Evolutionary conservation across 2,888 invertebrate genomes (phyloP).

Genomic region (Drosophila birchii): DNA sequence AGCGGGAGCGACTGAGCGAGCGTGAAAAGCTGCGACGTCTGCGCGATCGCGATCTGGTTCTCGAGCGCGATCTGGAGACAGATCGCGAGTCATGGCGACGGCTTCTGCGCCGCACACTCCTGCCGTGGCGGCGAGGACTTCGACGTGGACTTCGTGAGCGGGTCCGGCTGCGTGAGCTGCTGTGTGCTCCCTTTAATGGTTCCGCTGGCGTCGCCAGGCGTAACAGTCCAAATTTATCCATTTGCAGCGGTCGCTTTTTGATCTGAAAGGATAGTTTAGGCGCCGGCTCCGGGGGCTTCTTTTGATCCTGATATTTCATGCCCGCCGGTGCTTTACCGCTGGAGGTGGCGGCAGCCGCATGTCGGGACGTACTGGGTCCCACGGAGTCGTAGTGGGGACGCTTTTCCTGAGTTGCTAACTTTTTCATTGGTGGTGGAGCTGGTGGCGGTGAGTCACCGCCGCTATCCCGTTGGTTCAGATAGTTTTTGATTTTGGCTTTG

Average conservation of each 20-base stretch:
- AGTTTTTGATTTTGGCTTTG: conserved; percentile 74
- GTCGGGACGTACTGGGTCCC: conserved; percentile 69
- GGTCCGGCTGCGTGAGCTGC: conserved; percentile 66
- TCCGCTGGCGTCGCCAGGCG: conserved; percentile 87
- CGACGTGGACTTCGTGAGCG: conserved; percentile 40
- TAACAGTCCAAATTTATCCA: conserved; percentile 91
- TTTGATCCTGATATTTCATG: conserved; percentile 39
- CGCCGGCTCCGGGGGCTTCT: conserved; percentile 29
- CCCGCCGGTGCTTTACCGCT: conserved; percentile 45
- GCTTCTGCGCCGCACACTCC: conserved; percentile 57
- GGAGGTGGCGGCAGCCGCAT: conserved; percentile 52
- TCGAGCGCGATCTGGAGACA: conserved; percentile 36
- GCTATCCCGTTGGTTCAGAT: conserved; percentile 45
- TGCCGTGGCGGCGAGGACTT: conserved; percentile 3
- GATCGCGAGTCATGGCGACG: conserved; percentile 83
- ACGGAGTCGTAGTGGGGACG: conserved; percentile 22
- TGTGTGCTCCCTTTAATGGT: background rate
- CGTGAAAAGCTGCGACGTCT: conserved; percentile 44
- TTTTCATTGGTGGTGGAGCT: conserved; percentile 55
- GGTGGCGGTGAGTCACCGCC: conserved; percentile 69
- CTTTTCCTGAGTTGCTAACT: background rate
- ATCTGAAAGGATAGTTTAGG: conserved; percentile 82
- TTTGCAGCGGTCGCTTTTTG: conserved; percentile 84
- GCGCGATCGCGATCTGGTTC: conserved; percentile 46
- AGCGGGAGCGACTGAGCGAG: conserved; percentile 29